Evolutionary conservation across 2,888 invertebrate genomes (phyloP).

Genomic region (Notodonta ziczac): DNA sequence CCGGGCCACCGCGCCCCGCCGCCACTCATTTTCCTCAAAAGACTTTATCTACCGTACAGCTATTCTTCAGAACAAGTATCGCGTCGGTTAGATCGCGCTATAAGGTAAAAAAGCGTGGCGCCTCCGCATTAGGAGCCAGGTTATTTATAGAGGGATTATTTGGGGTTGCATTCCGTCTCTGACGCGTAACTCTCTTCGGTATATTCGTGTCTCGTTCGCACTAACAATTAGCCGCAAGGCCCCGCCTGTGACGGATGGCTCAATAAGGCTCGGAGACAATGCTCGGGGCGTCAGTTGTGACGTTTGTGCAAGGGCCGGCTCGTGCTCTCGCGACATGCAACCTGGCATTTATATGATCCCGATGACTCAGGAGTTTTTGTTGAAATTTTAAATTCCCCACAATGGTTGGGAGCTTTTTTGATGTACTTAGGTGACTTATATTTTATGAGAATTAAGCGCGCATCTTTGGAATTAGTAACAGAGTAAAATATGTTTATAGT

Average conservation of each 20-base stretch:
- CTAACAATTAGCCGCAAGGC: slow-evolving; percentile 59
- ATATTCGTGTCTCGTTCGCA: slow-evolving; percentile 38
- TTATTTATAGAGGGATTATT: slow-evolving; percentile 75
- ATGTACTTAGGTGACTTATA: no score
- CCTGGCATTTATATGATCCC: not conserved
- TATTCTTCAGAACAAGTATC: slow-evolving; percentile 50
- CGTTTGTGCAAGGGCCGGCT: slow-evolving; percentile 33
- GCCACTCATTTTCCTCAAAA: not conserved
- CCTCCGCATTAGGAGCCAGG: slow-evolving; percentile 70
- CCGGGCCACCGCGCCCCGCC: not conserved
- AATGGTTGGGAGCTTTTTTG: not conserved
- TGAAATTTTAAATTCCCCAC: not conserved
- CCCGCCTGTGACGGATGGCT: slow-evolving; percentile 52
- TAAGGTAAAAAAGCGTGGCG: slow-evolving; percentile 68
- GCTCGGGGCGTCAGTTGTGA: slow-evolving; percentile 10
- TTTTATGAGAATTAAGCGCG: no score
- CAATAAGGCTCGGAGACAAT: slow-evolving; percentile 33
- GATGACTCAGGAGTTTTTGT: not conserved
- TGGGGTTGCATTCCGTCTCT: slow-evolving; percentile 47
- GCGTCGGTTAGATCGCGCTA: slow-evolving; percentile 42
- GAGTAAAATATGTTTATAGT: no score
- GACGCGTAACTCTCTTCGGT: slow-evolving; percentile 24
- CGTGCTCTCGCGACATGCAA: slow-evolving; percentile 14
- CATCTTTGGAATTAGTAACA: no score
- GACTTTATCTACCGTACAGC: slow-evolving; percentile 3